phyloP scores from a whole-genome alignment of 2,113 vertebrate species.

The Platanista minor region DNA sequence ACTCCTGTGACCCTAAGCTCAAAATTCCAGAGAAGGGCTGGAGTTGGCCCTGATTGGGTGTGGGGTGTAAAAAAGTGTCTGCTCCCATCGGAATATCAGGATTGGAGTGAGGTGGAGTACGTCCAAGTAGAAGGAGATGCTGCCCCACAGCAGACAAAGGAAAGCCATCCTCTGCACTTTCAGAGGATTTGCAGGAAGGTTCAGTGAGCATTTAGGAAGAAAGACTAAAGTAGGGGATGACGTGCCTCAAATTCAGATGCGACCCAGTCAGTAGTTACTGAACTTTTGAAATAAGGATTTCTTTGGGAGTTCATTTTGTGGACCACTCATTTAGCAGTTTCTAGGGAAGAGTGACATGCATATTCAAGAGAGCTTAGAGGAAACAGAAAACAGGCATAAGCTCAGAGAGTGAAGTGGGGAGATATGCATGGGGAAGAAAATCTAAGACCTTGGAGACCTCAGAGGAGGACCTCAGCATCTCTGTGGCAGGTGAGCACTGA shows the following conservation, averaged over 20 bases:
- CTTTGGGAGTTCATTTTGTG: neutral
- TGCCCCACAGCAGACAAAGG: neutral
- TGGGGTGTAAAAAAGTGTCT: neutral
- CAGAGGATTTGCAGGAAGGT: neutral
- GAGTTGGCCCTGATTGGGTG: neutral
- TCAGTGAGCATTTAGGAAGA: neutral
- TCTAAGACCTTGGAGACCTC: neutral
- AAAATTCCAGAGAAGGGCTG: neutral
- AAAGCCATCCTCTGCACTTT: fast-evolving
- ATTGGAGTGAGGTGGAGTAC: neutral
- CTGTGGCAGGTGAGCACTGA: fast-evolving
- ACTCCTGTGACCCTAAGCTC: neutral
- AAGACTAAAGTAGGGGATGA: neutral
- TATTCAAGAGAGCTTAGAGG: neutral
- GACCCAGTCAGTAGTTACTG: neutral
- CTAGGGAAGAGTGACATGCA: neutral
- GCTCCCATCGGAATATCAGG: fast-evolving
- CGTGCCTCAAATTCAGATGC: neutral
- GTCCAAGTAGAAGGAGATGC: neutral
- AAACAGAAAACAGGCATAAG: neutral
- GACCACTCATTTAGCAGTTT: neutral
- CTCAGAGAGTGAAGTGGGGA: neutral
- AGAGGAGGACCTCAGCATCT: neutral
- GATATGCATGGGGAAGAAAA: neutral
- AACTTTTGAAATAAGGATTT: neutral